Percentiles rank a stretch among this genome's conserved stretches.
Evolutionary conservation across 2,797 vertebrate genomes (phyloP).

Genomic region (Acipenser oxyrinchus): DNA sequence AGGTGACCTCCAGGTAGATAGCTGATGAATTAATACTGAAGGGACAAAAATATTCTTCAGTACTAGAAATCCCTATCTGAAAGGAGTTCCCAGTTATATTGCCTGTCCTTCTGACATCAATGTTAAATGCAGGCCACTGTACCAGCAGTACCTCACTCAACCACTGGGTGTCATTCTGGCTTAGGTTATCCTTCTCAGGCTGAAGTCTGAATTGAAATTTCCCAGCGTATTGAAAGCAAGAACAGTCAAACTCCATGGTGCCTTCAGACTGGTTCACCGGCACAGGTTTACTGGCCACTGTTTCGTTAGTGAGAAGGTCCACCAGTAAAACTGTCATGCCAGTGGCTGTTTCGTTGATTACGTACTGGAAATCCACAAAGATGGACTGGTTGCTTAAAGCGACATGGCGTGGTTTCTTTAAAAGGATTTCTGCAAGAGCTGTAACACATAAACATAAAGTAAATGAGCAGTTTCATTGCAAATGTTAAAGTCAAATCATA

Average conservation of each 20-base stretch:
- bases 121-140: constrained; percentile 84
- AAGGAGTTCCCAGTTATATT: constrained; percentile 51
- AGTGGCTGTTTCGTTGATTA: constrained; percentile 52
- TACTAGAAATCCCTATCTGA: constrained; percentile 76
- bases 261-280: constrained; percentile 57
- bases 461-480: not conserved
- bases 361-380: constrained; percentile 69
- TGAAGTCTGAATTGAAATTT: constrained; percentile 76
- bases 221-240: constrained; percentile 80
- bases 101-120: constrained; percentile 68
- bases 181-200: constrained; percentile 34
- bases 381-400: constrained; percentile 85
- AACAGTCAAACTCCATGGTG: constrained; percentile 78
- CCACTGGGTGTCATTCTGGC: constrained; percentile 40
- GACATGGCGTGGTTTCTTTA: constrained; percentile 62
- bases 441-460: constrained; percentile 29
- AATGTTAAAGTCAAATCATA: not conserved
- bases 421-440: constrained; percentile 76
- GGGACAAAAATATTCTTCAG: constrained; percentile 61
- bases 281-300: constrained; percentile 64
- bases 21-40: constrained; percentile 51
- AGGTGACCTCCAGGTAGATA: constrained; percentile 69
- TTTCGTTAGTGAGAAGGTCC: constrained; percentile 68
- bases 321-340: constrained; percentile 68
- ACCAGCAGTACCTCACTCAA: constrained; percentile 67